phyloP scores from a whole-genome alignment of 2,888 invertebrate genomes.

The Pardosa pseudoannulata region DNA sequence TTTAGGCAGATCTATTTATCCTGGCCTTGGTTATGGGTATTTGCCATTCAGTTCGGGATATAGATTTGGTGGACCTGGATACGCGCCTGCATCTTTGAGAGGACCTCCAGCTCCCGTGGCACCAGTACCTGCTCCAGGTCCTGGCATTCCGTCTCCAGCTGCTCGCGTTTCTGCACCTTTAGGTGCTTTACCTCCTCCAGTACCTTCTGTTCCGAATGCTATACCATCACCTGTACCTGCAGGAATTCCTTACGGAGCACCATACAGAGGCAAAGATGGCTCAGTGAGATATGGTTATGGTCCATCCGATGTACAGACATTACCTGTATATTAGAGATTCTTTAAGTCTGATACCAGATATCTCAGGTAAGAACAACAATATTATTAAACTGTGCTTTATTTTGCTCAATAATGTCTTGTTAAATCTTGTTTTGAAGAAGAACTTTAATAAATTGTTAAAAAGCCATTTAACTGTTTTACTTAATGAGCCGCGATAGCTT shows the following conservation, averaged over 20 bases:
- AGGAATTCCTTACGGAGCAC: not conserved
- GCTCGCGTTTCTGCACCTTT: not conserved
- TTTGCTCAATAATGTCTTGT: too few species aligned
- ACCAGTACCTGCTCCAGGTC: not conserved
- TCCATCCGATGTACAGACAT: not conserved
- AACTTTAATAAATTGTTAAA: too few species aligned
- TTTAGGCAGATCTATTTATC: conserved; percentile 22
- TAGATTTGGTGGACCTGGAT: conserved; percentile 23
- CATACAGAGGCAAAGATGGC: conserved; percentile 33
- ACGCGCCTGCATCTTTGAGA: conserved; percentile 1
- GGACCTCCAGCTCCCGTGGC: not conserved
- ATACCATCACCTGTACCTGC: conserved; percentile 23
- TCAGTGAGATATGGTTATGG: conserved; percentile 32
- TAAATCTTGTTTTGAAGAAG: too few species aligned
- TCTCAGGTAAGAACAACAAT: too few species aligned
- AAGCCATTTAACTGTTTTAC: too few species aligned
- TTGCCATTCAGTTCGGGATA: conserved; percentile 31
- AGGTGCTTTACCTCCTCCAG: not conserved
- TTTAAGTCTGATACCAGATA: too few species aligned
- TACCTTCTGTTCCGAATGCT: not conserved
- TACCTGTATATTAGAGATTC: not conserved
- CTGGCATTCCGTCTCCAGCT: not conserved
- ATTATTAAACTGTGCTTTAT: too few species aligned
- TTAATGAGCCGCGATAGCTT: too few species aligned
- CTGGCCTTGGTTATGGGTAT: conserved; percentile 16